Evolutionary conservation across 2,797 vertebrate species (phyloP).

Genomic region (Melopsittacus undulatus): DNA sequence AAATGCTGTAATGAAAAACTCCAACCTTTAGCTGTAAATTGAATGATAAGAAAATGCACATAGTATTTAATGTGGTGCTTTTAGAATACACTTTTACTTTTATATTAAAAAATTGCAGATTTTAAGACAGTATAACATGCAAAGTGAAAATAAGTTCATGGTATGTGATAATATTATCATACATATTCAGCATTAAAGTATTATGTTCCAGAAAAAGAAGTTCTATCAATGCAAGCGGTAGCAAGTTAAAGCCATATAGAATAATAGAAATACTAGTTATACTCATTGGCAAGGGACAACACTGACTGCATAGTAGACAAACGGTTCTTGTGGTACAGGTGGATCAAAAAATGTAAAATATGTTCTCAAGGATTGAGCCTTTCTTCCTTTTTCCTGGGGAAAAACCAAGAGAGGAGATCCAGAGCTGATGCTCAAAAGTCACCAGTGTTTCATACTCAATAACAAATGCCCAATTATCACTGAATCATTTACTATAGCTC

Average conservation of each 20-base stretch:
- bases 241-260: not conserved
- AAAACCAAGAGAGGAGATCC: not conserved
- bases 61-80: not conserved
- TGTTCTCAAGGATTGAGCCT: not conserved
- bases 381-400: not conserved
- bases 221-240: not conserved
- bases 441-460: not conserved
- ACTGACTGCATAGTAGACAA: not conserved
- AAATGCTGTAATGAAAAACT: not conserved
- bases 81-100: not conserved
- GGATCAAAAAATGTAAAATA: not conserved
- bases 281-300: not conserved
- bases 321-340: not conserved
- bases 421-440: not conserved
- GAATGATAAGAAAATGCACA: not conserved
- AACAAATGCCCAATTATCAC: not conserved
- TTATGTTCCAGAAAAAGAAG: not conserved
- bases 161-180: not conserved
- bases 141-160: not conserved
- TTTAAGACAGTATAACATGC: not conserved
- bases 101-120: not conserved
- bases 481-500: not conserved
- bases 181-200: not conserved
- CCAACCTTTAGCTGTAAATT: not conserved
- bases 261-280: not conserved